Evolutionary conservation across 2,888 invertebrate species (phyloP).

Genomic region (Sympetrum striolatum): DNA sequence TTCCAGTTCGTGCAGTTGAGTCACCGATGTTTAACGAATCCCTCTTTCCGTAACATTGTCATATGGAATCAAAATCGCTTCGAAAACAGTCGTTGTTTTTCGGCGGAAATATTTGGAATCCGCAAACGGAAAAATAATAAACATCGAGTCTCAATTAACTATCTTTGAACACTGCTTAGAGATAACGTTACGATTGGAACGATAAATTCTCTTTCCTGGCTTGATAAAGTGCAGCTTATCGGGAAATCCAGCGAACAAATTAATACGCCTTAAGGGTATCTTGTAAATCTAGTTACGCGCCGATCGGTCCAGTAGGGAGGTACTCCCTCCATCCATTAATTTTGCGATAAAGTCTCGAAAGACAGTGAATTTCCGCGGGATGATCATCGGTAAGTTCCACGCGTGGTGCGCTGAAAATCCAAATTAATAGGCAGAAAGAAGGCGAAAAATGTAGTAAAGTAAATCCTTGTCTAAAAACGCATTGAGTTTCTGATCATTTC

Average conservation of each 20-base stretch:
- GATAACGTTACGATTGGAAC: not conserved
- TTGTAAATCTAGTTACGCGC: conserved; percentile 21
- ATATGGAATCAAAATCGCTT: not conserved
- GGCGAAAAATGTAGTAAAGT: not conserved
- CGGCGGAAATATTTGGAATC: not conserved
- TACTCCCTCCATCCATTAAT: conserved; percentile 5
- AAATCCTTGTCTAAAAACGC: no score
- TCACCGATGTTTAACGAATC: not conserved
- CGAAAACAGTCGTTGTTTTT: not conserved
- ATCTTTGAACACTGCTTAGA: not conserved
- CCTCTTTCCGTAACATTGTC: not conserved
- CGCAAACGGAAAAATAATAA: not conserved
- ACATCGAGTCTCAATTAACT: not conserved
- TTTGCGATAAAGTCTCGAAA: not conserved
- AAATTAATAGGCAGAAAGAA: not conserved
- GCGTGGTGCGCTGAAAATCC: not conserved
- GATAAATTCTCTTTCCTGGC: conserved; percentile 10
- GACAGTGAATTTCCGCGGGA: not conserved
- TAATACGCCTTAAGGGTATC: conserved; percentile 28
- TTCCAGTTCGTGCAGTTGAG: not conserved
- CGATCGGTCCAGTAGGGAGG: not conserved
- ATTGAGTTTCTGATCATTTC: no score
- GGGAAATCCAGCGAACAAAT: conserved; percentile 30
- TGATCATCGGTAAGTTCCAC: not conserved
- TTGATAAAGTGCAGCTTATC: conserved; percentile 24